Conservation (phyloP, 2,797 vertebrate species). For the Poeciliopsis presidionis region DNA sequence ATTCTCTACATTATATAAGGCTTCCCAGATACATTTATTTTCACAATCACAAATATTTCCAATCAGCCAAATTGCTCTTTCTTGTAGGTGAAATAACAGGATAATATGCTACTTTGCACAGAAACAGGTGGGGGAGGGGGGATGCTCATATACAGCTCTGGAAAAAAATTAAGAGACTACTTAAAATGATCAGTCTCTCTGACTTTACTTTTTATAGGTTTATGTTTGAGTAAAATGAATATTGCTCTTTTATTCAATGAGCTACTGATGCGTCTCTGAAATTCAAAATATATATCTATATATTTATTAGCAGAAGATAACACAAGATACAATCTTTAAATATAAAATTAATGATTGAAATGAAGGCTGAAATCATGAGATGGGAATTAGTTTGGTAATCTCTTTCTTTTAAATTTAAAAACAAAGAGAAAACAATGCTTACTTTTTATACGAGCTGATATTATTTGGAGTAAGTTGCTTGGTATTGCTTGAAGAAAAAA, state of each 20-base stretch:
- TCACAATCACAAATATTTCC: background rate
- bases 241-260: too few relatives aligned
- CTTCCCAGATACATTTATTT: background rate
- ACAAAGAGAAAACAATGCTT: conserved; percentile 67
- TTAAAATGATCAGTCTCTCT: too few relatives aligned
- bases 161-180: background rate
- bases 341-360: background rate
- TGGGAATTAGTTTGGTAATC: conserved; percentile 1
- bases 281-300: too few relatives aligned
- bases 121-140: background rate
- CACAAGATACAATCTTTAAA: background rate
- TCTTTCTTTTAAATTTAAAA: conserved; percentile 19
- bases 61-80: background rate
- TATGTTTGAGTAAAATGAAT: background rate
- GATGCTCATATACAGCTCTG: background rate
- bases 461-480: conserved; percentile 17
- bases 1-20: background rate
- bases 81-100: background rate
- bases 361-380: background rate
- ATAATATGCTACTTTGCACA: background rate
- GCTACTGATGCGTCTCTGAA: too few relatives aligned
- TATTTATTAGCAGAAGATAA: too few relatives aligned
- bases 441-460: conserved; percentile 2
- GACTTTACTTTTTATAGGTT: background rate
- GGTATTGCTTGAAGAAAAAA: background rate